A percentile compares a stretch with the other conserved stretches of the same genome.
These are phyloP conservation scores for Drosophila pseudoananassae DNA, from an alignment of 1,140 invertebrate genomes.

Conservation along the genomic window DNA sequence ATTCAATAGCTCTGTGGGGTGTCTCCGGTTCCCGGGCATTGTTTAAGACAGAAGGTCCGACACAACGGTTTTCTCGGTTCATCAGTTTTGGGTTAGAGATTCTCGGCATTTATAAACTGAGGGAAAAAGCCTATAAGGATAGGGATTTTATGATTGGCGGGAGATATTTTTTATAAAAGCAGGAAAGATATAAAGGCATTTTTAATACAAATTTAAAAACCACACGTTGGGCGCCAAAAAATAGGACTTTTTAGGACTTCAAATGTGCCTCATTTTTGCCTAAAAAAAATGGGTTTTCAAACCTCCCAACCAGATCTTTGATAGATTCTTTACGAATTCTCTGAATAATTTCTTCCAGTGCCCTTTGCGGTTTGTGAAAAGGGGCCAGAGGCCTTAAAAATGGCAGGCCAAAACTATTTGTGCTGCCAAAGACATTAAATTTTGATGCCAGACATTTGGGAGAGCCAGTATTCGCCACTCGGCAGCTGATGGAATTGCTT, in stretches of 20 bases:
- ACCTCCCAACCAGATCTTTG: no score
- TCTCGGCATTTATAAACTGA: neutral
- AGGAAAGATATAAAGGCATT: no score
- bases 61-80: slow-evolving; percentile 17
- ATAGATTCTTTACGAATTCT: neutral
- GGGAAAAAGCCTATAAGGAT: neutral
- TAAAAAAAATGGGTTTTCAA: no score
- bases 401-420: slow-evolving; percentile 67
- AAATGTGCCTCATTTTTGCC: no score
- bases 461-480: slow-evolving; percentile 14
- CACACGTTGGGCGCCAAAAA: no score
- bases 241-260: no score
- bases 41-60: slow-evolving; percentile 12
- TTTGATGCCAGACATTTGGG: slow-evolving; percentile 61
- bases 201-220: no score
- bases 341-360: neutral
- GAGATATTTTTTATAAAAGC: neutral
- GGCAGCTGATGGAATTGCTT: slow-evolving; percentile 15
- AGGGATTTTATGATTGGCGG: no score
- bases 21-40: slow-evolving; percentile 10
- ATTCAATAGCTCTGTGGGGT: slow-evolving; percentile 31
- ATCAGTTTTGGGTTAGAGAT: slow-evolving; percentile 10
- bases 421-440: slow-evolving; percentile 77
- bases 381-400: slow-evolving; percentile 53
- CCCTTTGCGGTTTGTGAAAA: neutral